A percentile compares a stretch with the other conserved stretches of the same genome.
phyloP scores from a whole-genome alignment of 1,140 invertebrate species.

The Cherax quadricarinatus region DNA sequence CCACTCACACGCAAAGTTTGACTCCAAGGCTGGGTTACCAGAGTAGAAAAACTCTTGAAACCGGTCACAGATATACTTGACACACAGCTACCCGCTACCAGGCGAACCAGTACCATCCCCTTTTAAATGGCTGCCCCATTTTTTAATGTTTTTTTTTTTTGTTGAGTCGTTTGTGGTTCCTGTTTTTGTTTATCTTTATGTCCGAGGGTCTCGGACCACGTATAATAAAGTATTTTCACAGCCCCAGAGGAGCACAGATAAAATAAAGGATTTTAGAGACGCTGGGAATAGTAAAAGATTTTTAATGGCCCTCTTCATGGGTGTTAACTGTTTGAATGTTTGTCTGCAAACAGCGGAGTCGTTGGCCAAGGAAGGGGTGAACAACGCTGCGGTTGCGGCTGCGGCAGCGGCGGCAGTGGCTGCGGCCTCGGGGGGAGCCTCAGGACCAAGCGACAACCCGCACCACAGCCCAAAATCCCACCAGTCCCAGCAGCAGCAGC shows the following conservation, averaged over 20 bases:
- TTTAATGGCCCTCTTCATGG: not conserved
- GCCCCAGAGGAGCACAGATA: conserved; percentile 32
- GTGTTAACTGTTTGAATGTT: not conserved
- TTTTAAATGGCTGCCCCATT: too few relatives aligned
- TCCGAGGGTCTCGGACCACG: conserved; percentile 14
- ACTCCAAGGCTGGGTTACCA: too few relatives aligned
- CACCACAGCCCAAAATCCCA: conserved; percentile 57
- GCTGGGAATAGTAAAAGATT: conserved; percentile 16
- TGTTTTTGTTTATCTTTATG: conserved; percentile 60
- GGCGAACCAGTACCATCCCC: too few relatives aligned
- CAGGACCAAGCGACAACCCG: conserved; percentile 51
- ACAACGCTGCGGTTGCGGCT: conserved; percentile 59
- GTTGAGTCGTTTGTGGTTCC: conserved; percentile 25
- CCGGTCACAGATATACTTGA: too few relatives aligned
- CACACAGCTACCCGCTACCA: too few relatives aligned
- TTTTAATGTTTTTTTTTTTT: too few relatives aligned
- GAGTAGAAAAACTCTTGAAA: too few relatives aligned
- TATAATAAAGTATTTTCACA: conserved; percentile 55
- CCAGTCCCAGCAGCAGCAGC: conserved; percentile 48
- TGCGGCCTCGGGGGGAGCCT: conserved; percentile 51
- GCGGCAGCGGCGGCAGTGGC: conserved; percentile 63
- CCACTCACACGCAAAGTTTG: too few relatives aligned
- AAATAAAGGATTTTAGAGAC: conserved; percentile 28
- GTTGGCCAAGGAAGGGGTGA: conserved; percentile 60
- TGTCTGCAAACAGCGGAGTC: conserved; percentile 52